Percentiles rank a stretch among this genome's conserved stretches.
Evolutionary conservation across 2,797 vertebrate species (phyloP).

Genomic region (Labroides dimidiatus): DNA sequence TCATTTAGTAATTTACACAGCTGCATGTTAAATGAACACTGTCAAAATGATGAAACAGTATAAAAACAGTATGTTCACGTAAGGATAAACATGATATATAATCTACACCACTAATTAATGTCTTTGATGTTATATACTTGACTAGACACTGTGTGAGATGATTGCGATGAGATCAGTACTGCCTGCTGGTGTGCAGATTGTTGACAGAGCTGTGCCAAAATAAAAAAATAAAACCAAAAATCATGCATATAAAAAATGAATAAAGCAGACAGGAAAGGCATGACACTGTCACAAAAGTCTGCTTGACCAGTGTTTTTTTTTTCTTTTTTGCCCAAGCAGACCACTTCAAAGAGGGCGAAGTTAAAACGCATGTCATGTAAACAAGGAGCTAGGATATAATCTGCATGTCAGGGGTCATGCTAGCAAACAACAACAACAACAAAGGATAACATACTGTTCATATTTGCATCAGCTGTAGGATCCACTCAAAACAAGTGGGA

Average conservation of each 20-base stretch:
- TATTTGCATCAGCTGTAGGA: conserved; percentile 58
- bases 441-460: conserved; percentile 2
- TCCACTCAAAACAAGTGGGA: conserved; percentile 26
- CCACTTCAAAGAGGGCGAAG: conserved; percentile 17
- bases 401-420: conserved; percentile 22
- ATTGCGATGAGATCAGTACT: conserved; percentile 36
- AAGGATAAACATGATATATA: conserved; percentile 40
- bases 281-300: conserved; percentile 43
- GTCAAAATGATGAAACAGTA: conserved; percentile 59
- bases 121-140: conserved; percentile 42
- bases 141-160: conserved; percentile 27
- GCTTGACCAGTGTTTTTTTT: conserved; percentile 26
- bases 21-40: conserved; percentile 55
- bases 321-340: no score
- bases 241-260: conserved; percentile 35
- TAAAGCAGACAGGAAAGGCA: conserved; percentile 59
- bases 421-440: conserved; percentile 9
- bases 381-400: conserved; percentile 53
- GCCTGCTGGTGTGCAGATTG: conserved; percentile 26
- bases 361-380: conserved; percentile 50
- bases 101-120: conserved; percentile 21
- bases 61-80: conserved; percentile 63
- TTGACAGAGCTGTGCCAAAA: conserved; percentile 11
- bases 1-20: conserved; percentile 53
- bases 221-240: conserved; percentile 7